Conservation (phyloP, 1,140 invertebrate genomes). For the Nasonia giraulti region DNA sequence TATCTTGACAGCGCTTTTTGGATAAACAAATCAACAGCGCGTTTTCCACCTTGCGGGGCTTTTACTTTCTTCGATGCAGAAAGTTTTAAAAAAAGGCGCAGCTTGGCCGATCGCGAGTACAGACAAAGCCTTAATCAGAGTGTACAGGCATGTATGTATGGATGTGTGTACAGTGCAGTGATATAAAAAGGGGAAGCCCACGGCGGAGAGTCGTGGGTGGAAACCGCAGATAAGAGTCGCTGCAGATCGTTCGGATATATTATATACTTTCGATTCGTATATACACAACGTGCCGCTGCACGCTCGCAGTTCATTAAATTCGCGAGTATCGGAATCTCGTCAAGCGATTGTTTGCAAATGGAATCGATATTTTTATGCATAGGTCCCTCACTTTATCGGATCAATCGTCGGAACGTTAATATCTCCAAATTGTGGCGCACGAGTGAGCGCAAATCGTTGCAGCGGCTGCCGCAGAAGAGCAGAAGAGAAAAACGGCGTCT, state of each 20-base stretch:
- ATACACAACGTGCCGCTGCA: not conserved
- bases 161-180: not conserved
- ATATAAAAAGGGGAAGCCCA: conserved; percentile 27
- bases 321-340: not conserved
- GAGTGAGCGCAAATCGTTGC: not conserved
- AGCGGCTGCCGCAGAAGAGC: not conserved
- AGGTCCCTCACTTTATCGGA: not conserved
- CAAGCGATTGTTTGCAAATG: conserved; percentile 18
- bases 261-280: conserved; percentile 21
- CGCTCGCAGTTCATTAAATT: conserved; percentile 5
- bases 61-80: not conserved
- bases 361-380: not conserved
- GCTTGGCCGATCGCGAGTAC: not conserved
- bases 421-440: not conserved
- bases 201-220: conserved; percentile 2
- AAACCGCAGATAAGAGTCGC: conserved; percentile 36
- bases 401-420: not conserved
- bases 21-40: not conserved
- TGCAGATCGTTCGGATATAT: conserved; percentile 8
- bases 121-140: conserved; percentile 22
- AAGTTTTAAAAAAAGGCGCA: not conserved
- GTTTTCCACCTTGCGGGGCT: not conserved
- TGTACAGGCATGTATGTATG: too few relatives aligned
- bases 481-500: not conserved
- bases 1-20: not conserved